A percentile compares a stretch with the other conserved stretches of the same genome.
phyloP scores from a whole-genome alignment of 2,888 invertebrate species.

The Cyclophora albipunctata region DNA sequence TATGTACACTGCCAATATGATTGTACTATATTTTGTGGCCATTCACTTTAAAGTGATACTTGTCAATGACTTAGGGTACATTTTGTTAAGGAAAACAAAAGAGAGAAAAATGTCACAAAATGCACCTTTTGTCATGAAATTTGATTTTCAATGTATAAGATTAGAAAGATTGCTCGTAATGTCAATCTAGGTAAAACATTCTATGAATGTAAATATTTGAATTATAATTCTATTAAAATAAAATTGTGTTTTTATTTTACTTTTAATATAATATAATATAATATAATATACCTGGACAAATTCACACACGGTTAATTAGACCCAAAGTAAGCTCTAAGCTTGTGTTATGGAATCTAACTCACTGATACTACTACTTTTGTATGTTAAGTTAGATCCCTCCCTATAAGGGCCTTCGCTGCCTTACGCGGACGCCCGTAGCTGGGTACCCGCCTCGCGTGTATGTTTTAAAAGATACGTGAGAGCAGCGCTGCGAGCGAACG shows the following conservation, averaged over 20 bases:
- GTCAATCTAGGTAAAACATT: constrained; percentile 67
- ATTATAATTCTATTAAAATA: neutral
- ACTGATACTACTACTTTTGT: too few species aligned
- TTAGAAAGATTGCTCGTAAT: constrained; percentile 52
- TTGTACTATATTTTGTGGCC: constrained; percentile 43
- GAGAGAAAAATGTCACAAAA: constrained; percentile 21
- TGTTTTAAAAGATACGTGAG: too few species aligned
- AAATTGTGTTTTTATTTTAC: constrained; percentile 31
- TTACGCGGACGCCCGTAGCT: too few species aligned
- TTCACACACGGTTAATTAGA: too few species aligned
- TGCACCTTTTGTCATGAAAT: constrained; percentile 32
- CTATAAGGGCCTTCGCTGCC: too few species aligned
- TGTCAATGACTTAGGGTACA: constrained; percentile 26
- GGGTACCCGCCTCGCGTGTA: too few species aligned
- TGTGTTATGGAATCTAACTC: too few species aligned
- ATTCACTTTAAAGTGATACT: constrained; percentile 36
- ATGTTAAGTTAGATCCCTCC: neutral
- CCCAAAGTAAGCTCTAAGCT: too few species aligned
- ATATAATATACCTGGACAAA: too few species aligned
- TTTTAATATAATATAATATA: too few species aligned
- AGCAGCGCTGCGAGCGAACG: too few species aligned
- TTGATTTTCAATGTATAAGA: constrained; percentile 38
- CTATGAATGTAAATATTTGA: constrained; percentile 55
- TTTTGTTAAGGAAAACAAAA: constrained; percentile 12
- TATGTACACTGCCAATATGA: constrained; percentile 47